Conservation (phyloP, 2,888 invertebrate species). For the Chrysodeixis includens region DNA sequence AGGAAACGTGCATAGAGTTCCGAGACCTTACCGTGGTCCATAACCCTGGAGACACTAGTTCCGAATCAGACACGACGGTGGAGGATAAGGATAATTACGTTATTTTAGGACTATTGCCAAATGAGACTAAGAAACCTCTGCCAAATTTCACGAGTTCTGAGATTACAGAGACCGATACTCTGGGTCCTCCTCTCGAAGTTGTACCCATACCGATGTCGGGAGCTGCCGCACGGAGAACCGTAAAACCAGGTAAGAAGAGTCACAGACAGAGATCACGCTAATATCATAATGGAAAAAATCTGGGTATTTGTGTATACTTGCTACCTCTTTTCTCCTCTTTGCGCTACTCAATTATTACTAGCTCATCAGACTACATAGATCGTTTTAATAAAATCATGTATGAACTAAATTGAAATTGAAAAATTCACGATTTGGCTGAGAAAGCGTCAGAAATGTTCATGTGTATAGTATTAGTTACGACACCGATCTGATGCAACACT, state of each 20-base stretch:
- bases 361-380: no score
- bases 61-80: background rate
- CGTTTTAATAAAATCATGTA: constrained; percentile 3
- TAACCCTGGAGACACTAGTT: constrained; percentile 15
- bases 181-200: no score
- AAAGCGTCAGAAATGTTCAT: constrained; percentile 39
- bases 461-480: constrained; percentile 32
- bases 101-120: background rate
- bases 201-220: no score
- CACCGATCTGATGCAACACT: constrained; percentile 35
- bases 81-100: background rate
- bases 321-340: no score
- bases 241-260: no score
- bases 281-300: no score
- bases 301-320: no score
- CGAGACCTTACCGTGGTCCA: constrained; percentile 55
- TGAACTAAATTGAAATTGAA: background rate
- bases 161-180: no score
- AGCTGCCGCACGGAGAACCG: no score
- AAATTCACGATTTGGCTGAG: constrained; percentile 22
- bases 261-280: no score
- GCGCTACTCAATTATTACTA: no score
- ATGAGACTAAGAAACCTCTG: background rate
- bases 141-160: background rate
- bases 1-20: constrained; percentile 81